Evolutionary conservation across 37 sponge, comb jelly and placozoan species (phyloP), one percentile per base, ranked within the genome.

Genomic region (Tethya wilhelma): DNA sequence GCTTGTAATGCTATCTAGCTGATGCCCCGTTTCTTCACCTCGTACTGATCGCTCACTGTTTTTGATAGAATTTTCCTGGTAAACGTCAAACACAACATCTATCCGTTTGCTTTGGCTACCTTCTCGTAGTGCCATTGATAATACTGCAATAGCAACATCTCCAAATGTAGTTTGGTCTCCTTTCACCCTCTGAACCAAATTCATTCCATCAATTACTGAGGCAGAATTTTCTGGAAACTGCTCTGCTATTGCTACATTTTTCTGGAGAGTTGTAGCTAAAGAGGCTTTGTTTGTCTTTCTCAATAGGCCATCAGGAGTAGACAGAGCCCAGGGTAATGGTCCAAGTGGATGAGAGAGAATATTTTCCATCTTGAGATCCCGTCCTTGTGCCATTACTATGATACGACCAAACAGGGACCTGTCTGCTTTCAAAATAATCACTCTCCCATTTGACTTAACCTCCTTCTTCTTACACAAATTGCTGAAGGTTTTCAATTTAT

Each of bases 311-410:
- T 65, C 7, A 38, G 5, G 28, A 19, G 37, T 3, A 19, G 5
- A 3, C 36, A 65, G 36, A 65, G 37, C 66, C 69, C 69, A 69
- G n/a, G 43, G 69, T 40, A 69, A 69, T 69, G 69, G 69, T 30
- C 69, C 69, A 69, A 40, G 69, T 41, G 69, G 69, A 69, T 69
- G 69, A 40, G 69, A 69, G 25, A 69, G 22, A 39, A 66, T 34
- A 66, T 66, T 39, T 20, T 66, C 67, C 67, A 66, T 66, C 63
- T 20, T 62, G 8, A 66, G 22, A 26, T 41, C n/a, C 1, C 43
- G 38, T 3, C 69, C 69, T 40, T 40, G 12, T 41, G 69, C 69
- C 69, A 69, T 40, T 43, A 69, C 69, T 69, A 69, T 69, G 37
- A 66, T 66, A 8, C 67, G 19, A 66, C 67, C 67, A 66, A 66